Base-by-base conservation (phyloP, 2,888 invertebrate genomes). In the Agapostemon virescens region DNA sequence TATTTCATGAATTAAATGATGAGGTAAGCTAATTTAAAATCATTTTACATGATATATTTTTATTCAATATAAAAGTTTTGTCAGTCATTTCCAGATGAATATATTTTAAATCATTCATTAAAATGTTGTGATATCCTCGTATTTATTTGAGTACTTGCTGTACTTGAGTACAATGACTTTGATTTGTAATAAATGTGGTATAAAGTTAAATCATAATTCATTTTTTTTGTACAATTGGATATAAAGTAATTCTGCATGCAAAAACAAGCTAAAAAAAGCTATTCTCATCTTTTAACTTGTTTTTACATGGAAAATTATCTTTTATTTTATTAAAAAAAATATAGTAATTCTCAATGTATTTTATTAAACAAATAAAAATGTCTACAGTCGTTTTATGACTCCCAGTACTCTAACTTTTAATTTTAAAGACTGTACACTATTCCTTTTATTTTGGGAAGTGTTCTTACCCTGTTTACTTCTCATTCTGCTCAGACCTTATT, bases 1-100 rank as follows among this genome's bases (percentile, higher is more conserved):
- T 92, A 55, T 90, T 90, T 71, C 91, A 90, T 69, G 91, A 91
- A 61, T 85, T 92, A 23, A 92, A 90, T 85, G 91, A 91, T 81
- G 90, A 90, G 87, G 92, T 92, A 89, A 73, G 55, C 30, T 64
- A 33, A 1, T n/a, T n/a, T n/a, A n/a, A n/a, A n/a, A n/a, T 49
- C 72, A 23, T 71, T 71, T 70, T 45, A 42, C 17, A 23, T 45
- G 33, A 45, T 23, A 42, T 11, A 33, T 42, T n/a, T 70, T 40
- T 42, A 17, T 17, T 17, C 1, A 11, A 2, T 33, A 45, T 45
- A n/a, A 2, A n/a, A 45, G 45, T 45, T n/a, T n/a, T 20, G 45
- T 45, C 20, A 20, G 45, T 45, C 45, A 45, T 7, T 45, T 45
- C 45, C 0, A 2, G 45, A n/a, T n/a, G 20, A 45, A 45, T n/a